Base-by-base conservation (phyloP, 1,140 invertebrate species). In the Leptonema lineaticorne region DNA sequence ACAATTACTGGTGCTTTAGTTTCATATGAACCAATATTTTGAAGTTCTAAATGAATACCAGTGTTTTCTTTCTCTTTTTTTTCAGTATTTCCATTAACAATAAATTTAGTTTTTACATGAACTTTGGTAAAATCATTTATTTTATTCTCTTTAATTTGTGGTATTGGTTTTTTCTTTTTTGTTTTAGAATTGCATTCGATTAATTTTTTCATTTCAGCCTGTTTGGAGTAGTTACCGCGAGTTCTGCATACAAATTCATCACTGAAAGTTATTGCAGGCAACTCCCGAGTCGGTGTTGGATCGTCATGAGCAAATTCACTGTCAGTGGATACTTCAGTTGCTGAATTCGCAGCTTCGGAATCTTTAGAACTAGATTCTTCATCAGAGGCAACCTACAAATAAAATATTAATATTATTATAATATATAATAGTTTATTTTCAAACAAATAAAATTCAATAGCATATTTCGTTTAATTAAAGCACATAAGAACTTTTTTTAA, bases 261-360 rank as follows among this genome's bases (percentile, higher is more conserved):
- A 74, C 89, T 88, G 59, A 89, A 86, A 6, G 87, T 82, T 69
- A 88, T 89, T 45, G 86, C 80, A 5, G 86, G 87, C 20, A 88
- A 82, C 74, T 89, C 87, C 20, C 86, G 83, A 0, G 87, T 86
- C 7, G 90, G 89, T n/a, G 85, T 89, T 5, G 84, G 84, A 33
- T 89, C 88, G 73, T 93, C 92, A 70, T 92, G 88, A 60, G 92
- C 92, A 74, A 95, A 95, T 78, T 95, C 93, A 3, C 92, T 94
- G 77, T 95, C 93, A 0, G 93, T 95, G 50, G 92, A 93, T 68
- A 95, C 93, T 83, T 94, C 93, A 0, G 92, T 95, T 1, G 92
- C 92, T 9, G 92, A 93, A 74, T 92, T 92, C 64, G 89, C 87
- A 70, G 88, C 87, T 74, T 88, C 86, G 72, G 87, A 86, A 33